A percentile compares a stretch with the other conserved stretches of the same genome.
These are phyloP conservation scores for Malurus alboscapulatus DNA, from an alignment of 2,113 vertebrate species.

Conservation along the genomic window DNA sequence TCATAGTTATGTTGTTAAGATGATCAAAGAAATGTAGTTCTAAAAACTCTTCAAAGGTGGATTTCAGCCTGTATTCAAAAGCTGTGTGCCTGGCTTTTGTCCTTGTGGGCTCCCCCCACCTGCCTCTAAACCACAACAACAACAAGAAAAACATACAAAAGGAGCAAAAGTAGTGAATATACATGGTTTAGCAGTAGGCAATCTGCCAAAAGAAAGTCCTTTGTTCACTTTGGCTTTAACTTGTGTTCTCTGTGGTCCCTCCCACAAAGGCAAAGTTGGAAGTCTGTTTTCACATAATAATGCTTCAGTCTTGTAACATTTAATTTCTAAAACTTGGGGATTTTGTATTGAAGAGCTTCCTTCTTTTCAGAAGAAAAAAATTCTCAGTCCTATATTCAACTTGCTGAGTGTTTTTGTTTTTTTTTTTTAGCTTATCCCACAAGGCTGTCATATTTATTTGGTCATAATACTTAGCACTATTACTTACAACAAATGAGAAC, in stretches of 20 bases:
- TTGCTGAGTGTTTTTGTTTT: neutral
- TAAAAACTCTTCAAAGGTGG: neutral
- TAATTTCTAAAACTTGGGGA: neutral
- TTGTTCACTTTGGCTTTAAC: neutral
- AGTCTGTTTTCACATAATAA: neutral
- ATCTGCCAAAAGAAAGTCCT: neutral
- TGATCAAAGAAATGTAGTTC: neutral
- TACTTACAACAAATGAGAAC: neutral
- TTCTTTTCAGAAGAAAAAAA: neutral
- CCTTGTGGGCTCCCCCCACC: neutral
- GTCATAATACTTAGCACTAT: neutral
- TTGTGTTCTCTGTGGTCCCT: neutral
- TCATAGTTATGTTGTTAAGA: neutral
- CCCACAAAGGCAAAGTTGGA: neutral
- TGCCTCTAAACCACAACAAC: neutral
- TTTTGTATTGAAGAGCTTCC: neutral
- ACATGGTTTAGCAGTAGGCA: neutral
- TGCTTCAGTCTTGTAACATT: neutral
- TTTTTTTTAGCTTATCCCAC: neutral
- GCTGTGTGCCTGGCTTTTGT: neutral
- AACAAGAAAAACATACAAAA: neutral
- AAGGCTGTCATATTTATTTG: neutral
- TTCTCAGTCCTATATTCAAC: neutral
- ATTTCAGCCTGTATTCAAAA: neutral
- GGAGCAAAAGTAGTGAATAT: neutral